Evolutionary conservation across 2,888 invertebrate species (phyloP), one percentile per base, ranked within the genome.

Genomic region (Nomada fucata): DNA sequence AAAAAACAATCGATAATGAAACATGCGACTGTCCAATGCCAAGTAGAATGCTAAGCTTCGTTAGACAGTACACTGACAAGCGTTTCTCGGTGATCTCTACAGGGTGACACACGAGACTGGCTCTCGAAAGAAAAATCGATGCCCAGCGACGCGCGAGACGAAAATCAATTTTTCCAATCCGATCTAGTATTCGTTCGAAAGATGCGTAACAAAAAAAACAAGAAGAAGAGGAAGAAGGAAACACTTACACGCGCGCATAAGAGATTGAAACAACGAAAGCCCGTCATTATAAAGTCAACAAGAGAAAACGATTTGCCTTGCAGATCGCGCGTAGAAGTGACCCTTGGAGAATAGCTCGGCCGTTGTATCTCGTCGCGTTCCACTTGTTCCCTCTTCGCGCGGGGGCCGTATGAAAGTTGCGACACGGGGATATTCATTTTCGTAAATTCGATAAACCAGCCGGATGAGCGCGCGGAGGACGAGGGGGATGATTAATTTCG

Each of bases 31-130:
- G 85, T 87, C 84, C 86, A 87, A 88, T 86, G 85, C 81, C 89
- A 87, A 91, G 84, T 91, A 88, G 87, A 83, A 83, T 71, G 89
- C 90, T 90, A 86, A 89, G 89, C 90, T 90, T 89, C 80, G 77
- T 88, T 90, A 90, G 88, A 85, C 81, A 86, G 85, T 85, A 83
- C 82, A 86, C 86, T 76, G 85, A 79, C 78, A 82, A 85, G 82
- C 82, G 85, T 82, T 89, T 89, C 89, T 89, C 85, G 85, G 85
- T 88, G 85, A 80, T 88, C 89, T 88, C 91, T 89, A 88, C 90
- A 91, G 89, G 90, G 89, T 90, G 90, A 76, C 70, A 61, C 82
- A 63, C 75, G 63, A 69, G 68, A 82, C 70, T 79, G 60, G 57
- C 55, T 44, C n/a, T 36, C 42, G 64, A n/a, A 36, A 36, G 36